Evolutionary conservation across 2,888 invertebrate species (phyloP).

Genomic region (Trachelus troglodyta): DNA sequence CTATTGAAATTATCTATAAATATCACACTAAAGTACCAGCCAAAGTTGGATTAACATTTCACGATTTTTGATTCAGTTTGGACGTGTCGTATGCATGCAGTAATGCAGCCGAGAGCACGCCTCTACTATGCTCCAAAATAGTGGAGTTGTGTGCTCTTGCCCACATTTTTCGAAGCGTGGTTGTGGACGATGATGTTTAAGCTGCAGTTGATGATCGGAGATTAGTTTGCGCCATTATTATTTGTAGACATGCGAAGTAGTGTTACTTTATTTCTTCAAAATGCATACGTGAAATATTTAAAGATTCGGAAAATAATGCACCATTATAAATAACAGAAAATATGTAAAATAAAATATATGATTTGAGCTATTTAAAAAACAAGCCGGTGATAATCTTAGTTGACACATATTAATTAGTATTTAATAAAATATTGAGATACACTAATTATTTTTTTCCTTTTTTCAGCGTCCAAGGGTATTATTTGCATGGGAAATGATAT

Average conservation of each 20-base stretch:
- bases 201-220: no score
- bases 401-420: not conserved
- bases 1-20: no score
- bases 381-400: not conserved
- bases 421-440: constrained; percentile 5
- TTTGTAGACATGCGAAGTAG: no score
- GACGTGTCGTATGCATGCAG: constrained; percentile 14
- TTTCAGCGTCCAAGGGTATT: not conserved
- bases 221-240: no score
- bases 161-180: constrained; percentile 3
- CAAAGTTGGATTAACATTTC: no score
- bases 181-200: not conserved
- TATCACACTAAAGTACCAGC: no score
- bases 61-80: constrained; percentile 2
- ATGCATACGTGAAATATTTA: no score
- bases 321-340: no score
- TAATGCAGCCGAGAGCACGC: constrained; percentile 10
- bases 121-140: not conserved
- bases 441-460: constrained; percentile 17
- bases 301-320: no score
- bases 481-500: not conserved
- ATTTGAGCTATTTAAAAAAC: no score
- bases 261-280: no score
- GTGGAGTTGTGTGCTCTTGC: constrained; percentile 6
- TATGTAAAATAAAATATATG: no score